Evolutionary conservation across 1,140 invertebrate genomes (phyloP).

Genomic region (Lepidotrigona ventralis): DNA sequence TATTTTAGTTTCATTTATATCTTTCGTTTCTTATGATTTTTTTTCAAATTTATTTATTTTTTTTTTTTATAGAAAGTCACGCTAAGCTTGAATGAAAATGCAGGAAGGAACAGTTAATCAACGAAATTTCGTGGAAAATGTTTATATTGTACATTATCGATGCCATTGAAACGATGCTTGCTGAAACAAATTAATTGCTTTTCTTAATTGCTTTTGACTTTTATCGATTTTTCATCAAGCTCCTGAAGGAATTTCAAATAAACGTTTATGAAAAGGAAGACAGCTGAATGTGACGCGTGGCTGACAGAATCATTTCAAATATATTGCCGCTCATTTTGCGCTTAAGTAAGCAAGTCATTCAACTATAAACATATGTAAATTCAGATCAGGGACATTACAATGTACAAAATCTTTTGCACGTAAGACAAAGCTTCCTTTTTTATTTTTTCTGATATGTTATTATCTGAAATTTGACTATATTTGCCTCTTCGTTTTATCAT

Average conservation of each 20-base stretch:
- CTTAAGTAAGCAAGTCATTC: not conserved
- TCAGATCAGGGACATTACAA: not conserved
- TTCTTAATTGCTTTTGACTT: constrained; percentile 28
- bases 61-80: not conserved
- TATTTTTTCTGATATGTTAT: not conserved
- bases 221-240: constrained; percentile 40
- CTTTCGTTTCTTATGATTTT: not conserved
- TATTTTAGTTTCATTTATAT: too few relatives aligned
- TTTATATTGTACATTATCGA: constrained; percentile 15
- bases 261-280: constrained; percentile 11
- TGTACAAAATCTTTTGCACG: not conserved
- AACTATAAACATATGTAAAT: not conserved
- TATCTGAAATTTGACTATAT: not conserved
- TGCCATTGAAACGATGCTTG: not conserved
- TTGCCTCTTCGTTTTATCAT: not conserved
- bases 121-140: not conserved
- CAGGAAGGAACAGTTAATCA: not conserved
- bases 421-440: not conserved
- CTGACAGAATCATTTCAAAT: not conserved
- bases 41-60: not conserved
- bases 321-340: not conserved
- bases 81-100: not conserved
- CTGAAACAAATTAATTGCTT: constrained; percentile 33
- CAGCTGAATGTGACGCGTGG: constrained; percentile 5
- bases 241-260: not conserved